Evolutionary conservation across 37 sponge, comb jelly and placozoan species (phyloP), one percentile per base, ranked within the genome.

Genomic region (Beroe forskalii): DNA sequence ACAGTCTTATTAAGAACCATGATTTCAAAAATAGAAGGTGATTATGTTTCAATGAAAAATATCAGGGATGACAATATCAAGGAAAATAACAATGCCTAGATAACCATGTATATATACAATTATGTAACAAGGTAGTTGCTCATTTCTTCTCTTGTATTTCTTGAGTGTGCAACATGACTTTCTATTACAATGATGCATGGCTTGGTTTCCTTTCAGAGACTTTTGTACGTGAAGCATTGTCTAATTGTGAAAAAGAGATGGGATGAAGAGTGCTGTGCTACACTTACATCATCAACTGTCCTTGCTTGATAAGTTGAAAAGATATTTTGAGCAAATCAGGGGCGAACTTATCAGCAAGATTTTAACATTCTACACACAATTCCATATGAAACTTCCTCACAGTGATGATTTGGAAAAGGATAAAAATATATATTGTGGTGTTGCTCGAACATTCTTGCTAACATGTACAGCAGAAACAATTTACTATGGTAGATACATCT

Each of bases 221-320:
- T 63, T 6, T 63, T 6, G 17, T 63, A 9, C 4, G 66, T 22
- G 17, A 63, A 9, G 4, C 22, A 6, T 3, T 63, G 4, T 24
- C 25, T 6, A 28, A 6, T 6, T 28, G 28, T 28, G 24, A 28
- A 63, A 27, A 22, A 23, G 66, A 23, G 66, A 63, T 63, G 66
- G 66, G 30, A 63, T 24, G 66, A 63, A 63, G 30, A 63, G 30
- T 63, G 66, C 24, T 24, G 17, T 63, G 4, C 27, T 63, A 22
- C 66, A 63, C 66, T 27, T 28, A 23, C 66, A 63, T n/a, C 66
- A 63, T 63, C 66, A 63, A n/a, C 66, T 63, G 3, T 63, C 66
- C 4, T 27, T 63, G 30, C 30, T 63, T 22, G 66, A 63, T 23
- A 63, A 27, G 30, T 3, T 63, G 3, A 22, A 63, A 27, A 63